Base-by-base conservation (phyloP, 2,797 vertebrate genomes). In the Mormyrus hasselquistii region DNA sequence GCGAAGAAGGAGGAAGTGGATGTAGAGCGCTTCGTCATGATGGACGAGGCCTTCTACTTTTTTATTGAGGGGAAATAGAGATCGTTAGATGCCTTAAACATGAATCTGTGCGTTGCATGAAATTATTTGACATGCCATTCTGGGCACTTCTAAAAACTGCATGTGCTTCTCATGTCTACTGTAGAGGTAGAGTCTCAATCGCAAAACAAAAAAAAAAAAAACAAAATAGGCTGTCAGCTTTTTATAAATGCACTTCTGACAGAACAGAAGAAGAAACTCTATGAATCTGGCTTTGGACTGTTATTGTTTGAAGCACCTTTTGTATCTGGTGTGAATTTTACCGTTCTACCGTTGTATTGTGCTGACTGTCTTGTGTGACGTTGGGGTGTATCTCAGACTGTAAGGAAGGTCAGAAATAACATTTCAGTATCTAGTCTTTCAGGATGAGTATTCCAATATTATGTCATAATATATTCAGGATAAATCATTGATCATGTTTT, bases 21-120 rank as follows among this genome's bases (percentile, higher is more conserved):
- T 16, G 41, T 84, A 22, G 76, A 53, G n/a, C 69, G 9, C 19
- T 19, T 55, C 25, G 3, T 55, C 59, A 53, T n/a, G 34, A 44
- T 41, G 14, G 53, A 88, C 2, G 86, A 65, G 2, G 62, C 86
- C 9, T 84, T 85, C n/a, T 88, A 62, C 89, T 88, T 90, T 38
- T 19, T 62, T 1, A 89, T 89, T 76, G 86, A 89, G 25, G 53
- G 53, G 53, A 12, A 16, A n/a, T 65, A 65, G 73, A 55, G 25
- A 47, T 47, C 38, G 3, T 55, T 69, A 59, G 4, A 44, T n/a
- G 38, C 19, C 57, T 53, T n/a, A 52, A 86, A 7, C 19, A 29
- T 7, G 47, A 38, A 52, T 86, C n/a, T 6, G 2, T 29, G 50
- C 25, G 34, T 55, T 14, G 16, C 9, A 7, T 8, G n/a, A 38